Percentiles rank a stretch among this genome's conserved stretches.
Conservation (phyloP, 2,888 invertebrate genomes). For the Villa cingulata region DNA sequence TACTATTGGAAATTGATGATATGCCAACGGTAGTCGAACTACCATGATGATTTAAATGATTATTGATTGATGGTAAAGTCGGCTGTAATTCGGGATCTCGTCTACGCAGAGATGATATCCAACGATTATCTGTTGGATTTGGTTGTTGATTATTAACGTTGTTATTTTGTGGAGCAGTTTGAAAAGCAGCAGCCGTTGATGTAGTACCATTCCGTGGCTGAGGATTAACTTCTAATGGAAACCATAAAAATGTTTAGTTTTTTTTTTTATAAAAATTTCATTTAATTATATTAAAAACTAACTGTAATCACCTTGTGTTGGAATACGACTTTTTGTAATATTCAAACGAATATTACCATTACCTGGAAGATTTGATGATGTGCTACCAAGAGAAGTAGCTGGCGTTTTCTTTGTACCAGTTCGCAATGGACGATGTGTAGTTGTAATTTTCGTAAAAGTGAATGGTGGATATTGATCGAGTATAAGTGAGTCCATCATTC, state of each 20-base stretch:
- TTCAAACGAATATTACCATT: slow-evolving; percentile 20
- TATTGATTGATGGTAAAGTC: slow-evolving; percentile 47
- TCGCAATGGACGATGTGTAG: slow-evolving; percentile 37
- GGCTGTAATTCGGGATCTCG: slow-evolving; percentile 52
- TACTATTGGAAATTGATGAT: slow-evolving; percentile 34
- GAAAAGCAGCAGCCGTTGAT: neutral
- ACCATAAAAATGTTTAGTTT: neutral
- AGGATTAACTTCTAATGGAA: slow-evolving; percentile 31
- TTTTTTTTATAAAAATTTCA: neutral
- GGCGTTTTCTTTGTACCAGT: slow-evolving; percentile 22
- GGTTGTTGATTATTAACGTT: slow-evolving; percentile 20
- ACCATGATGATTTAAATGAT: slow-evolving; percentile 23
- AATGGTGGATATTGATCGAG: slow-evolving; percentile 52
- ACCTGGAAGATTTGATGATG: neutral
- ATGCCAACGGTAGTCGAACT: slow-evolving; percentile 29
- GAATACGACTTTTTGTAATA: slow-evolving; percentile 25
- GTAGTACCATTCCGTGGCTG: slow-evolving; percentile 30
- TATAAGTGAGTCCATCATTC: slow-evolving; percentile 62
- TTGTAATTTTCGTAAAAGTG: slow-evolving; percentile 49
- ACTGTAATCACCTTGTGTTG: slow-evolving; percentile 30
- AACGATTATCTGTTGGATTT: slow-evolving; percentile 43
- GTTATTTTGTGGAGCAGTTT: slow-evolving; percentile 9
- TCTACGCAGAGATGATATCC: slow-evolving; percentile 53
- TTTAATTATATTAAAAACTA: neutral
- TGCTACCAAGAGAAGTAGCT: slow-evolving; percentile 1